Percentiles rank a stretch among this genome's conserved stretches.
Conservation (phyloP, 2,797 vertebrate genomes). For the Acrossocheilus wenchowensis region DNA sequence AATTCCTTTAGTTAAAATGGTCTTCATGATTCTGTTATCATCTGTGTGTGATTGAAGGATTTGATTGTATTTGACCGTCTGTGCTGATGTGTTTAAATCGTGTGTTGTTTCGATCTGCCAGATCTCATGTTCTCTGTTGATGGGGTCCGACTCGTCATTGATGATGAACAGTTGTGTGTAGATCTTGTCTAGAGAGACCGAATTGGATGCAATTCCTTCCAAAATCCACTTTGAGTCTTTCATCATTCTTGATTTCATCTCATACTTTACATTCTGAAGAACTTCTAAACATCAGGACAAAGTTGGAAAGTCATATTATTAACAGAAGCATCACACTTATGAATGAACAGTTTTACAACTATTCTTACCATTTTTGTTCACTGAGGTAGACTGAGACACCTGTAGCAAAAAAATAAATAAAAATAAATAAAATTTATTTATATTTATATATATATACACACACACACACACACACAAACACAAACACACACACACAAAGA, state of each 20-base stretch:
- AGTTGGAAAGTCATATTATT: background rate
- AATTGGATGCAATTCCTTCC: background rate
- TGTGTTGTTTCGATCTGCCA: background rate
- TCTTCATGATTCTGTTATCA: background rate
- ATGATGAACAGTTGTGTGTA: slow-evolving; percentile 26
- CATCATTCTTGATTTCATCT: background rate
- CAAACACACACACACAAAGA: too few species aligned
- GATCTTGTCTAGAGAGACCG: background rate
- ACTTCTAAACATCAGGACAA: background rate
- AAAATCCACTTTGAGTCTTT: rapidly evolving
- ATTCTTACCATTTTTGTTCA: too few species aligned
- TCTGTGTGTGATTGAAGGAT: background rate
- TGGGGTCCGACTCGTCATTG: background rate
- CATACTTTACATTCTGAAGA: background rate
- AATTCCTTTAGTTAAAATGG: slow-evolving; percentile 35
- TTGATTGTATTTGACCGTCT: background rate
- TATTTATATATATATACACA: too few species aligned
- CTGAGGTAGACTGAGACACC: too few species aligned
- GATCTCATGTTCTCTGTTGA: slow-evolving; percentile 39
- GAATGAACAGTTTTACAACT: background rate
- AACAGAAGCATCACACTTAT: background rate
- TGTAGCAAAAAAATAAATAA: too few species aligned
- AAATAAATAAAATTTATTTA: too few species aligned
- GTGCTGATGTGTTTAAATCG: background rate
- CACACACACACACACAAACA: too few species aligned